phyloP scores from a whole-genome alignment of 2,113 vertebrate species.

The Eonycteris spelaea region DNA sequence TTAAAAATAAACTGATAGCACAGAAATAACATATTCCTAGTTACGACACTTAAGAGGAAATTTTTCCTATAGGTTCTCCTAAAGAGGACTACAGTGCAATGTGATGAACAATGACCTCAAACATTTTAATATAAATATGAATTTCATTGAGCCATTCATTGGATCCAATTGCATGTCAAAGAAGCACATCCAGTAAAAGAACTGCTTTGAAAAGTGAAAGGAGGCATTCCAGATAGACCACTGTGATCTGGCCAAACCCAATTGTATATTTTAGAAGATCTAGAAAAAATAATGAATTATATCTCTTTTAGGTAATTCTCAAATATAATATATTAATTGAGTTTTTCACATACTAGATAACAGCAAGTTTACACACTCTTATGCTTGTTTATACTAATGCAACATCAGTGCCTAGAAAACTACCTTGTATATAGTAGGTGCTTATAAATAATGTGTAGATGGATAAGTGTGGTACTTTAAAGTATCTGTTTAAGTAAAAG shows the following conservation, averaged over 20 bases:
- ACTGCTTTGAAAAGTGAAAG: background rate
- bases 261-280: background rate
- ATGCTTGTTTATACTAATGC: background rate
- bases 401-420: background rate
- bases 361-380: background rate
- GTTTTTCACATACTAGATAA: background rate
- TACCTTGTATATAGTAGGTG: background rate
- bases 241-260: background rate
- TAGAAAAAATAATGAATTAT: slow-evolving; percentile 2
- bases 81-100: background rate
- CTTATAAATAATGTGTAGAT: slow-evolving; percentile 20
- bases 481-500: background rate
- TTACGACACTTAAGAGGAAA: background rate
- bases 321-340: background rate
- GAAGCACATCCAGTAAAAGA: background rate
- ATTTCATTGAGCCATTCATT: background rate
- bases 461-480: background rate
- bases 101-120: background rate
- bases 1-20: background rate
- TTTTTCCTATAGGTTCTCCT: background rate
- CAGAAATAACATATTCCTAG: background rate
- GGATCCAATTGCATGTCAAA: background rate
- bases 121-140: background rate
- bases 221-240: background rate
- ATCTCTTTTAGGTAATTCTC: background rate